phyloP scores from a whole-genome alignment of 2,888 invertebrate genomes.

The Leptinotarsa haldemani region DNA sequence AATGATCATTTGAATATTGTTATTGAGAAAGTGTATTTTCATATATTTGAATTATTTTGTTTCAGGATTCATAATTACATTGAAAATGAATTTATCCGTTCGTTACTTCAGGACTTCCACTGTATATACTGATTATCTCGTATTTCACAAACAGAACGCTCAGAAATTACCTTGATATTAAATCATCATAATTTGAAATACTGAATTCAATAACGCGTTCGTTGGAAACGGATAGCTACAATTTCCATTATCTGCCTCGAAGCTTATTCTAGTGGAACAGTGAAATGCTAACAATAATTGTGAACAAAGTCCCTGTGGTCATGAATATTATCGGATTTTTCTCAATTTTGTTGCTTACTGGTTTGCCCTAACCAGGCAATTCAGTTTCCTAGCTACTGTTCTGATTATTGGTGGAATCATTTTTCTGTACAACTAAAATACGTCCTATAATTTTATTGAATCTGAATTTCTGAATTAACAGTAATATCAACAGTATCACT shows the following conservation, averaged over 20 bases:
- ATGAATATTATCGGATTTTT: constrained; percentile 18
- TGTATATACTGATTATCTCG: not conserved
- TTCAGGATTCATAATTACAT: too few species aligned
- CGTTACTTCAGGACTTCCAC: too few species aligned
- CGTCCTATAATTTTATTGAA: too few species aligned
- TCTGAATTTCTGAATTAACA: too few species aligned
- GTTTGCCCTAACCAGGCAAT: not conserved
- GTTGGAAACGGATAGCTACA: constrained; percentile 9
- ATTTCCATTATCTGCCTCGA: constrained; percentile 16
- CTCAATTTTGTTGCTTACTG: constrained; percentile 3
- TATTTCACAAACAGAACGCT: not conserved
- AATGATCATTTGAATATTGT: too few species aligned
- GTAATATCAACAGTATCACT: too few species aligned
- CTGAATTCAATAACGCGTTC: constrained; percentile 7
- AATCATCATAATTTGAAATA: constrained; percentile 5
- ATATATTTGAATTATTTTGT: too few species aligned
- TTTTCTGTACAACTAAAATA: not conserved
- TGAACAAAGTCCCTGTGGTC: constrained; percentile 11
- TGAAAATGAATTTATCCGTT: too few species aligned
- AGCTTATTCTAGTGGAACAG: constrained; percentile 8
- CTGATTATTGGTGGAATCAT: constrained; percentile 5
- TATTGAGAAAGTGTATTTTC: too few species aligned
- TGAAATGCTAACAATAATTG: constrained; percentile 17
- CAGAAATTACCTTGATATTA: too few species aligned
- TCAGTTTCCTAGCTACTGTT: constrained; percentile 1